Percentiles rank a stretch among this genome's conserved stretches.
Conservation (phyloP, 2,888 invertebrate species). For the Diplolepis rosae region DNA sequence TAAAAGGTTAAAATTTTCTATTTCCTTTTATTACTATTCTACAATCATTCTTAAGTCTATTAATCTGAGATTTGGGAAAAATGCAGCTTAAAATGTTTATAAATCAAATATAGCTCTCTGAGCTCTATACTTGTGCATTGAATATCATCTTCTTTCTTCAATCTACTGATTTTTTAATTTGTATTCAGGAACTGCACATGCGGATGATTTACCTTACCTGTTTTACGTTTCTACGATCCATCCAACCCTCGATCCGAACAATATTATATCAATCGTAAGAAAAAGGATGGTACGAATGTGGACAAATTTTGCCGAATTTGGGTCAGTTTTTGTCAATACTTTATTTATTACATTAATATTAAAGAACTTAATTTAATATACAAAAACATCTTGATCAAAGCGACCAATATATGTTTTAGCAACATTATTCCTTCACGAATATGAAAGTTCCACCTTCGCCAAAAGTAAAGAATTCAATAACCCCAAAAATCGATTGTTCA, state of each 20-base stretch:
- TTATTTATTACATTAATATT: neutral
- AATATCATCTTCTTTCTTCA: neutral
- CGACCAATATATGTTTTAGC: too few relatives aligned
- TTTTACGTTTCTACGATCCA: constrained; percentile 69
- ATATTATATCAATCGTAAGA: constrained; percentile 70
- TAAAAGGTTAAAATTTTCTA: too few relatives aligned
- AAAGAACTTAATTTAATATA: neutral
- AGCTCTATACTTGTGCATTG: neutral
- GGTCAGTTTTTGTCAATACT: constrained; percentile 34
- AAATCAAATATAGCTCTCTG: neutral
- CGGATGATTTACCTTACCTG: constrained; percentile 78
- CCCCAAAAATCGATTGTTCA: too few relatives aligned
- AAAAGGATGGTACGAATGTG: constrained; percentile 76
- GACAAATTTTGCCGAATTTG: constrained; percentile 77
- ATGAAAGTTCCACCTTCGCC: too few relatives aligned
- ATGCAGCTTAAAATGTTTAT: neutral
- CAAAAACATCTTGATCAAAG: too few relatives aligned
- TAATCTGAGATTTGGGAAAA: too few relatives aligned
- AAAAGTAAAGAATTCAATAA: too few relatives aligned
- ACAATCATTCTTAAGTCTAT: too few relatives aligned
- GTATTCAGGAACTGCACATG: constrained; percentile 76
- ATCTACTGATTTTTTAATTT: too few relatives aligned
- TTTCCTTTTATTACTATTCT: too few relatives aligned
- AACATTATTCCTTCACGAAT: too few relatives aligned
- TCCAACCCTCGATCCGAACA: constrained; percentile 52